Conservation (phyloP, 2,113 vertebrate genomes). For the Pagrus major region DNA sequence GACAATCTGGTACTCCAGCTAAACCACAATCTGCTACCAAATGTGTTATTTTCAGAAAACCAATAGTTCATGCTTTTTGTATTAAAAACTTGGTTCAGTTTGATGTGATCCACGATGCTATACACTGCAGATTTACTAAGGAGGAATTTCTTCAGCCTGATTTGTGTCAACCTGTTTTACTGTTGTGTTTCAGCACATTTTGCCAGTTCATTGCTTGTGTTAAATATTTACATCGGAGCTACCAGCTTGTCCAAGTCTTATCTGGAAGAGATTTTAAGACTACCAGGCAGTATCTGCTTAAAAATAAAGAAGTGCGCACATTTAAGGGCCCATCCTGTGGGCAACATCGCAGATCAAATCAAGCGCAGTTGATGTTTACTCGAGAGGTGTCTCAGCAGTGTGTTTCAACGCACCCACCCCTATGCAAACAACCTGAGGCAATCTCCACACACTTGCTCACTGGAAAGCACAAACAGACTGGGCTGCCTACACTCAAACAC, state of each 20-base stretch:
- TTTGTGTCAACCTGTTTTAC: slow-evolving; percentile 15
- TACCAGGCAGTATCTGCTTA: neutral
- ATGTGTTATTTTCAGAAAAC: slow-evolving; percentile 44
- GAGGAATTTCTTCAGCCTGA: slow-evolving; percentile 1
- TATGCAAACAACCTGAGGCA: slow-evolving; percentile 70
- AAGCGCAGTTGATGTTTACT: slow-evolving; percentile 58
- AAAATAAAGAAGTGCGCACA: slow-evolving; percentile 28
- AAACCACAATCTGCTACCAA: slow-evolving; percentile 35
- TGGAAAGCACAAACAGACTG: slow-evolving; percentile 64
- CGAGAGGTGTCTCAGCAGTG: slow-evolving; percentile 53
- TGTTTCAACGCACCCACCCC: slow-evolving; percentile 58
- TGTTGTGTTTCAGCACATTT: neutral
- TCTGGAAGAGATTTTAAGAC: slow-evolving; percentile 8
- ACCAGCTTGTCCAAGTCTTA: slow-evolving; percentile 13
- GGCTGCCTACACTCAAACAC: slow-evolving; percentile 54
- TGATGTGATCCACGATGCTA: neutral
- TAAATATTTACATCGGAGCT: slow-evolving; percentile 12
- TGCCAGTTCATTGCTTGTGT: neutral
- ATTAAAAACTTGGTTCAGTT: slow-evolving; percentile 5
- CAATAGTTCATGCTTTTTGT: slow-evolving; percentile 25
- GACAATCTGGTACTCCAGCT: too few species aligned
- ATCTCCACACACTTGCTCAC: slow-evolving; percentile 57
- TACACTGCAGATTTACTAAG: neutral
- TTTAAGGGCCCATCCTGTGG: slow-evolving; percentile 43
- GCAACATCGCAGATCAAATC: slow-evolving; percentile 56